Base-by-base conservation (phyloP, 2,113 vertebrate species). In the zebrafish (Danio rerio) region DNA sequence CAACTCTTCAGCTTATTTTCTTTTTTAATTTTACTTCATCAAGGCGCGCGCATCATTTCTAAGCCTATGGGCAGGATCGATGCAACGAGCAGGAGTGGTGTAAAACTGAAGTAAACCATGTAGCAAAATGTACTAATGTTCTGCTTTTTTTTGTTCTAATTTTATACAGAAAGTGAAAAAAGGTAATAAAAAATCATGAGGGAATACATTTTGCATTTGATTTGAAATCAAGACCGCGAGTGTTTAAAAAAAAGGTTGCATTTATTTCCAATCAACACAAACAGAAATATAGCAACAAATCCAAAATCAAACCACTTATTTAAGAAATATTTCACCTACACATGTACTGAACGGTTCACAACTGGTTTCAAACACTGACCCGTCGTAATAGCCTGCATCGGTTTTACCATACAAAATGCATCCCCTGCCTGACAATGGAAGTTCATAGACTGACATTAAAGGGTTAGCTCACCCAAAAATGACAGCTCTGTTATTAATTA, bases 231-330 rank as follows among this genome's bases (percentile, higher is more conserved):
- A 82, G 16, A 83, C 5, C 70, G 89, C 50, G 0, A 73, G 10
- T 15, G 79, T 5, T 84, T 89, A 40, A 40, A 72, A 70, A 71
- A 93, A 90, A 89, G 88, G 88, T 93, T 91, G 86, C 86, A 82
- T 95, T 94, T 94, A 95, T 94, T 86, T 94, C 91, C 78, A 89
- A 89, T 91, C 94, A 96, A 95, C 93, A 94, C 78, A 63, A 87
- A 87, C 88, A 94, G 89, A 93, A 93, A 92, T 72, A 95, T 95
- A 94, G 92, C 95, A 96, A 96, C 95, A 95, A 89, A 87, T 91
- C 95, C 90, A 94, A 96, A 91, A 31, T 90, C 86, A 92, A 96
- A 96, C 91, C 90, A 65, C 94, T 94, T 65, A 31, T 31, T 1
- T 49, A 73, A 73, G 78, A 78, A 78, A 81, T 20, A 75, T 81